phyloP scores from a whole-genome alignment of 2,113 vertebrate species.

The Octodon degus region DNA sequence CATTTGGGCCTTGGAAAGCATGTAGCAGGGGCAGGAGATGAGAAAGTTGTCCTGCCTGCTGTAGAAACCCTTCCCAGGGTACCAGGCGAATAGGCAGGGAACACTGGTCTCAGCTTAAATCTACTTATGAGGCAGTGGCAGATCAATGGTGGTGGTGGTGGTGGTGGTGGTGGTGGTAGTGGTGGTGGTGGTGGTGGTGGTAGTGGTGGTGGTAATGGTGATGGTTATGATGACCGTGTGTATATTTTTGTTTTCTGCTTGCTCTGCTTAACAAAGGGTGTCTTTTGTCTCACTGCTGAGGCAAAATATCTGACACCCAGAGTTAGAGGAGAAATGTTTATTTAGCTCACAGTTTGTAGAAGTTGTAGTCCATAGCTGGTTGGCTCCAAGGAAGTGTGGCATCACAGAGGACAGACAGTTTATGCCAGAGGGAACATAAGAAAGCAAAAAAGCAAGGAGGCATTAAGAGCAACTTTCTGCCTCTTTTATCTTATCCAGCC shows the following conservation, averaged over 20 bases:
- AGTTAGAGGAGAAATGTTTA: not conserved
- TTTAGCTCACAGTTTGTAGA: not conserved
- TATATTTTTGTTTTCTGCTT: not conserved
- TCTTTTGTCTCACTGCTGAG: not conserved
- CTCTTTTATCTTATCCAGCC: not conserved
- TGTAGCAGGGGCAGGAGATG: rapidly evolving
- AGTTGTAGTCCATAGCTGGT: not conserved
- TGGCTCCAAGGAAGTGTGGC: not conserved
- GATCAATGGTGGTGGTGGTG: not conserved
- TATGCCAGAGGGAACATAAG: not conserved
- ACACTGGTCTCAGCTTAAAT: not conserved
- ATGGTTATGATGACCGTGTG: not conserved
- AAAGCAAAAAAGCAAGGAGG: not conserved
- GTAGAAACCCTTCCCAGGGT: not conserved
- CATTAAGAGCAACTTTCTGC: not conserved
- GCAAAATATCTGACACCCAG: not conserved
- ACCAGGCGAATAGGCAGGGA: not conserved
- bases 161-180: not conserved
- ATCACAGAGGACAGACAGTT: not conserved
- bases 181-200: not conserved
- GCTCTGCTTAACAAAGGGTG: not conserved
- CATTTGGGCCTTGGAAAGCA: constrained; percentile 2
- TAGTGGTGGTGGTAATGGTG: not conserved
- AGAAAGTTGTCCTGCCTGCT: not conserved
- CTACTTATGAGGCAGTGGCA: not conserved